phyloP scores from a whole-genome alignment of 2,797 vertebrate genomes.

The Enteromius anoplus region DNA sequence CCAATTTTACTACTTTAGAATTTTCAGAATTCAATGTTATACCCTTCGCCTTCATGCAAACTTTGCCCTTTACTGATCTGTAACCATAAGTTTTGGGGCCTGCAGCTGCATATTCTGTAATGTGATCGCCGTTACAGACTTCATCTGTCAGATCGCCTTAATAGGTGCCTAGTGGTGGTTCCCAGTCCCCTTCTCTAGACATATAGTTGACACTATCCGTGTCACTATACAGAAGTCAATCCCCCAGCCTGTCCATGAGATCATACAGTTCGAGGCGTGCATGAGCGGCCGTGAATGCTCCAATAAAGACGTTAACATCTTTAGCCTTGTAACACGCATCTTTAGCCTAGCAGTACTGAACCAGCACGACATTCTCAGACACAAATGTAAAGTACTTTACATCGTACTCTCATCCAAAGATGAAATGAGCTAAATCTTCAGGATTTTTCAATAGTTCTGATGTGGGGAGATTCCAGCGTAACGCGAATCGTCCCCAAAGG shows the following conservation, averaged over 20 bases:
- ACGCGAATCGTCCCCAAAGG: neutral
- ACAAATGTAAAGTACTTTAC: neutral
- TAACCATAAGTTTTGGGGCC: too few species aligned
- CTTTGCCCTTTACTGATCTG: too few species aligned
- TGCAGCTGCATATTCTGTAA: too few species aligned
- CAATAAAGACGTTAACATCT: neutral
- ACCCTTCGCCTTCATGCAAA: neutral
- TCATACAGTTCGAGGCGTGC: neutral
- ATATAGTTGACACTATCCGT: slow-evolving; percentile 4
- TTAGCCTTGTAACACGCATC: neutral
- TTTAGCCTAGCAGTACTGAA: neutral
- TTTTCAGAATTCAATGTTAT: neutral
- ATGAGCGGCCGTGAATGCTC: neutral
- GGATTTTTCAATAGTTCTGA: neutral
- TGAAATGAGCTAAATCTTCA: neutral
- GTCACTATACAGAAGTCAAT: neutral
- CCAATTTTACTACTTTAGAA: neutral
- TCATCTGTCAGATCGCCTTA: neutral
- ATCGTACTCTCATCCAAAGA: neutral
- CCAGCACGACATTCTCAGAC: neutral
- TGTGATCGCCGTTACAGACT: neutral
- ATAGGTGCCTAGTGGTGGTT: neutral
- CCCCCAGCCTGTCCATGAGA: neutral
- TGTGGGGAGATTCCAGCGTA: neutral
- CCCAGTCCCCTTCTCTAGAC: slow-evolving; percentile 1